Evolutionary conservation across 2,113 vertebrate species (phyloP), one percentile per base, ranked within the genome.

Genomic region (Oxyura jamaicensis): DNA sequence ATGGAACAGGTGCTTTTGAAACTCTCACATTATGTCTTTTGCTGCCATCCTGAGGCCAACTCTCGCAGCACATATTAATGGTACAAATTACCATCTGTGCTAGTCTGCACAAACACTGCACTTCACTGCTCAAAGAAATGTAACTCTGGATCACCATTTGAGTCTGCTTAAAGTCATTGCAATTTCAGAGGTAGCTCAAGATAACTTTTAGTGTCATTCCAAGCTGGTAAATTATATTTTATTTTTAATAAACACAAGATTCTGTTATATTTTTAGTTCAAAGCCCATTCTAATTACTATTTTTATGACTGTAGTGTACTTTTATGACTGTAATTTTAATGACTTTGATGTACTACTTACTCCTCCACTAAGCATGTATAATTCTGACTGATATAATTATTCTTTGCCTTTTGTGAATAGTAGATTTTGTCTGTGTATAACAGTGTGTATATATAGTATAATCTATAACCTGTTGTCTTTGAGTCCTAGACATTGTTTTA

Each of bases 11-110:
- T 7, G 3, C 4, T 13, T 20, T 18, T 20, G 11, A 83, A 88
- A 19, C 13, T 75, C 20, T 25, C 0, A 6, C 75, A 74, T 92
- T 94, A 42, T 31, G 3, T 96, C 95, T 0, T 44, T 62, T 90
- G 86, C 93, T 98, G 98, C 98, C 98, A 98, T 93, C 98, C 94
- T 96, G 97, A 97, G 98, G 95, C 56, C 67, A 48, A 19, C 48
- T 29, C 14, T 35, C 8, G 86, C 87, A 96, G 66, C 3, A 22
- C 90, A 29, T 1, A 26, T 80, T 69, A 35, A 29, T 72, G 0
- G 1, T 4, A 6, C 25, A 19, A 7, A 18, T 31, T 19, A 4
- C 4, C 0, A 25, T 3, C 28, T 50, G 10, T 2, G 66, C 0
- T 0, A 1, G 69, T 26, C 74, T 65, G 26, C 21, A 2, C 8